Conservation (phyloP, 2,888 invertebrate genomes). For the Drosophila anomalata region DNA sequence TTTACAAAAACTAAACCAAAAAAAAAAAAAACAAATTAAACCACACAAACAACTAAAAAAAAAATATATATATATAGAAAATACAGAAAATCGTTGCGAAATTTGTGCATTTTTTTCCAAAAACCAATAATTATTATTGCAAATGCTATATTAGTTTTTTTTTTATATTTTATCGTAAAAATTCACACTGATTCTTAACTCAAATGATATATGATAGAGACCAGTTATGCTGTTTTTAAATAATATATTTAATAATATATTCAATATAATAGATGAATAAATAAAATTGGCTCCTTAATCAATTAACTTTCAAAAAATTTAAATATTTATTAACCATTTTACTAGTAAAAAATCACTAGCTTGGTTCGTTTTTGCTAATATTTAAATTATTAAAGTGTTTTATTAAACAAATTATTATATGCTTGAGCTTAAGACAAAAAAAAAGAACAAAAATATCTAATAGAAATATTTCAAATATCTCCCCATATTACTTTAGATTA, state of each 20-base stretch:
- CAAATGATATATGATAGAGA: constrained; percentile 11
- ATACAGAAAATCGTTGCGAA: constrained; percentile 47
- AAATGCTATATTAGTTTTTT: constrained; percentile 48
- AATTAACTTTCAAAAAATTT: background rate
- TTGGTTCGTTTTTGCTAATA: constrained; percentile 1
- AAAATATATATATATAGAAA: constrained; percentile 21
- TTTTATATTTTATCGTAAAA: constrained; percentile 11
- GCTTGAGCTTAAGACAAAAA: constrained; percentile 25
- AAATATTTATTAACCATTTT: background rate
- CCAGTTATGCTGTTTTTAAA: constrained; percentile 5
- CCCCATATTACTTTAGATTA: constrained; percentile 23
- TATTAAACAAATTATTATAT: constrained; percentile 3
- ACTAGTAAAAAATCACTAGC: background rate
- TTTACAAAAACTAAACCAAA: constrained; percentile 80
- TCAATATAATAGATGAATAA: background rate
- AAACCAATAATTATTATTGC: constrained; percentile 47
- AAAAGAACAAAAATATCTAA: constrained; percentile 1
- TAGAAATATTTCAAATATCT: constrained; percentile 19
- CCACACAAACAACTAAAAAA: constrained; percentile 53
- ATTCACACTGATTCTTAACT: constrained; percentile 11
- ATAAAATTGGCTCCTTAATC: background rate
- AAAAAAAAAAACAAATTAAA: constrained; percentile 39
- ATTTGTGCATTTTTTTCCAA: constrained; percentile 48
- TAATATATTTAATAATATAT: background rate
- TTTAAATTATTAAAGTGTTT: constrained; percentile 1